Evolutionary conservation across 2,888 invertebrate species (phyloP), one percentile per base, ranked within the genome.

Genomic region (Drosophila formosana): DNA sequence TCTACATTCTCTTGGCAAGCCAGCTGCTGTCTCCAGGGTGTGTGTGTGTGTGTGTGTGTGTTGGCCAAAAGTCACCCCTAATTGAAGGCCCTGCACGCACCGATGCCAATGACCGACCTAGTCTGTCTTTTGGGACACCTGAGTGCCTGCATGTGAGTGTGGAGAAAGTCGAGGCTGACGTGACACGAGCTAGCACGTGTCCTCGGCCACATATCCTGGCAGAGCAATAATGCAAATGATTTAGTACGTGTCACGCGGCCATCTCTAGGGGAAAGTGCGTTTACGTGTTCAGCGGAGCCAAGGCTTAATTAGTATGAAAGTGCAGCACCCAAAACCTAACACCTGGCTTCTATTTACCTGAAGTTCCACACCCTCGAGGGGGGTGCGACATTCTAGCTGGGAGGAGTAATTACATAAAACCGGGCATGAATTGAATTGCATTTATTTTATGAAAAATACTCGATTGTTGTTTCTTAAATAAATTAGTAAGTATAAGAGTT

Each of bases 391-490:
- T 51, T 28, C 13, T 11, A 23, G 18, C 18, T 41, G 26, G 9
- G 3, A 23, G 0, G 30, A 13, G 11, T 43, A 47, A 28, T 13
- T 28, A 34, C 6, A 11, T 18, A 4, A 6, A 18, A 26, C 30
- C n/a, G 39, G 7, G 37, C 66, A 4, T 46, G 65, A 72, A 78
- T 78, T 74, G 28, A 72, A 77, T 77, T 88, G 89, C 64, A 82
- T 66, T 80, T 79, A 82, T 88, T 86, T 82, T 89, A 73, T 76
- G 81, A 89, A 89, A 88, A 88, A 89, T 87, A 90, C 85, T 89
- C 58, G 70, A 56, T 73, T 72, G 64, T 68, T 75, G 64, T 68
- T 75, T 75, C 68, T 77, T 72, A 87, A 79, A 87, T 89, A 79
- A 78, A 82, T 85, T 85, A 88, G 82, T 88, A 72, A 77, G 65